These are phyloP conservation scores for Sinosuthora webbiana DNA, from an alignment of 2,113 vertebrate genomes.

Conservation along the genomic window DNA sequence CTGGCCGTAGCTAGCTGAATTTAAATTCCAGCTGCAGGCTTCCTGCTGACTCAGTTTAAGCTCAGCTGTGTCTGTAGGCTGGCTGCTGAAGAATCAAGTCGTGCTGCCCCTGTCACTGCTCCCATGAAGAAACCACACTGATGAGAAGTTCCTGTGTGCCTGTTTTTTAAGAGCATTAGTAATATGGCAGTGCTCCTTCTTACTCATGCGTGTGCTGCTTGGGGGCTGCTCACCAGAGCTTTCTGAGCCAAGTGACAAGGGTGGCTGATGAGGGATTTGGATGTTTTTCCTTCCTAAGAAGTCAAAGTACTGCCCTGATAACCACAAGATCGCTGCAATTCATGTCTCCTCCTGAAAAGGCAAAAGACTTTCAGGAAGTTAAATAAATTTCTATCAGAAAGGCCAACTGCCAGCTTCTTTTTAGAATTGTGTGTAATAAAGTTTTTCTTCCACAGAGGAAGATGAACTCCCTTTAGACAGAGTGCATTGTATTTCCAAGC, in stretches of 20 bases:
- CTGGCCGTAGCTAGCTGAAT: neutral
- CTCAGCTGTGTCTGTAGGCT: neutral
- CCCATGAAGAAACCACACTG: neutral
- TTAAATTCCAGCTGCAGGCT: neutral
- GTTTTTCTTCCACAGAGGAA: neutral
- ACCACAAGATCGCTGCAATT: neutral
- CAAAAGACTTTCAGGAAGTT: neutral
- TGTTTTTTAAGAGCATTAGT: neutral
- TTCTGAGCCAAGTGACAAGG: neutral
- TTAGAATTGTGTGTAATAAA: neutral
- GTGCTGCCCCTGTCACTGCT: neutral
- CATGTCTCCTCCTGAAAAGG: accelerated
- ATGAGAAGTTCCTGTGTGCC: neutral
- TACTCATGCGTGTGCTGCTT: neutral
- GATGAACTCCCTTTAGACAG: neutral
- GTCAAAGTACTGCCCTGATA: neutral
- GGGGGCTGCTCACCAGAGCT: neutral
- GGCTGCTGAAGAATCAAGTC: neutral
- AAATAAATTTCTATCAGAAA: neutral
- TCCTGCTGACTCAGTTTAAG: neutral
- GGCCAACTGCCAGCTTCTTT: neutral
- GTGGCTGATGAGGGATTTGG: neutral
- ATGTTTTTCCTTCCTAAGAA: neutral
- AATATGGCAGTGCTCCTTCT: neutral
- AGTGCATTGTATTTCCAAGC: neutral